A percentile compares a stretch with the other conserved stretches of the same genome.
Evolutionary conservation across 2,113 vertebrate genomes (phyloP).

Genomic region (human (Homo sapiens)): DNA sequence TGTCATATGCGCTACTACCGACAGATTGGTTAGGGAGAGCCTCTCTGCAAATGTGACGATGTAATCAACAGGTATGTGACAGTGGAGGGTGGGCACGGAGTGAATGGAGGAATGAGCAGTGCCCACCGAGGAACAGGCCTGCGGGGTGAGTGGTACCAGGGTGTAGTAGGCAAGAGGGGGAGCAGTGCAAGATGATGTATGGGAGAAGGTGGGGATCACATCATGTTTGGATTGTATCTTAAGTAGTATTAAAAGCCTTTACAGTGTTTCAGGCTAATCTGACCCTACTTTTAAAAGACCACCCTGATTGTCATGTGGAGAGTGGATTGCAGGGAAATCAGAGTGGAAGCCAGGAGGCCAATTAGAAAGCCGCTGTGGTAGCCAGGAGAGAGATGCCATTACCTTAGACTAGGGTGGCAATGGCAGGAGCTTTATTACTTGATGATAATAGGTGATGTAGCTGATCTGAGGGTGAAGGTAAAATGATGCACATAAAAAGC

Average conservation of each 20-base stretch:
- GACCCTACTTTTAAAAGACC: background rate
- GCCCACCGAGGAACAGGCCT: background rate
- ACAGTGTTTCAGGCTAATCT: background rate
- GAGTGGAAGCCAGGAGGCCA: background rate
- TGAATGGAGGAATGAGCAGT: background rate
- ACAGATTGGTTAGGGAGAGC: background rate
- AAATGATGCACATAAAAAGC: slow-evolving; percentile 37
- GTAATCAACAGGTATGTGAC: background rate
- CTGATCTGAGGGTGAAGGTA: background rate
- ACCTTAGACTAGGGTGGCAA: background rate
- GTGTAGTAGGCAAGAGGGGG: background rate
- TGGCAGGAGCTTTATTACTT: background rate
- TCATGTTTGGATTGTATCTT: background rate
- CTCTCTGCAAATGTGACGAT: background rate
- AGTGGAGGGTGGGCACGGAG: background rate
- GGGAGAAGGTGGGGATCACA: background rate
- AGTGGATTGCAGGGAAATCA: background rate
- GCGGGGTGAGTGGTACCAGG: background rate
- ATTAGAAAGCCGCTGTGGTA: background rate
- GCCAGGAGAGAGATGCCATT: background rate
- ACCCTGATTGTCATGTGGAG: background rate
- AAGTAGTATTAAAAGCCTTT: background rate
- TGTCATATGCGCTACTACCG: background rate
- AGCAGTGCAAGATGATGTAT: background rate
- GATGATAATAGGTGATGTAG: background rate